Percentiles rank a stretch among this genome's conserved stretches.
Evolutionary conservation across 2,888 invertebrate species (phyloP).

Genomic region (Auanema sp.): DNA sequence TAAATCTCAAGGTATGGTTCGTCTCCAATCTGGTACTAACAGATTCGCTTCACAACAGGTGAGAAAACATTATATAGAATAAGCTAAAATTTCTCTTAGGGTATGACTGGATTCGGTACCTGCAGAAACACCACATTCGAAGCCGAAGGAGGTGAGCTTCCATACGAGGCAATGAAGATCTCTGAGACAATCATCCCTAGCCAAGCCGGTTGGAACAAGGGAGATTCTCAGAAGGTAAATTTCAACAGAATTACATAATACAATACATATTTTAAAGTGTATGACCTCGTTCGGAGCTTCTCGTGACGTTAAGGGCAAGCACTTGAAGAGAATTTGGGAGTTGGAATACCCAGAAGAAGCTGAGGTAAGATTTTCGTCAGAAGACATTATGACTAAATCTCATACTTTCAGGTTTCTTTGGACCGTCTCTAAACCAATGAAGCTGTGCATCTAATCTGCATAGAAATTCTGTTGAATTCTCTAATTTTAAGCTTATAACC

Average conservation of each 20-base stretch:
- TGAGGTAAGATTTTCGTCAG: conserved; percentile 21
- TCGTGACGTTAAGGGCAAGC: conserved; percentile 64
- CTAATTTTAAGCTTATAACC: no score
- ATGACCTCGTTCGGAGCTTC: conserved; percentile 63
- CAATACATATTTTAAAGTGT: conserved; percentile 28
- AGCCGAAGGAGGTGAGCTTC: conserved; percentile 63
- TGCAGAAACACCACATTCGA: conserved; percentile 62
- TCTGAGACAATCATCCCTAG: conserved; percentile 63
- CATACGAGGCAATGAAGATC: conserved; percentile 63
- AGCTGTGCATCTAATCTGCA: no score
- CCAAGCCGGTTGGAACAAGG: conserved; percentile 65
- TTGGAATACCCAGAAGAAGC: conserved; percentile 61
- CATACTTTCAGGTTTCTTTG: conserved; percentile 47
- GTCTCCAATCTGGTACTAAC: conserved; percentile 62
- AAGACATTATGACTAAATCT: background rate
- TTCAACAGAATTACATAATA: background rate
- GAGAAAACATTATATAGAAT: background rate
- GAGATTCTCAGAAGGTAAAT: conserved; percentile 62
- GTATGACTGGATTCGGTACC: conserved; percentile 54
- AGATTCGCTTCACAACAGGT: conserved; percentile 61
- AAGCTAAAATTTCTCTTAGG: conserved; percentile 29
- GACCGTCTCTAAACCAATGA: conserved; percentile 55
- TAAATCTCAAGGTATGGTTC: conserved; percentile 62
- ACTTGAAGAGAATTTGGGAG: conserved; percentile 64
- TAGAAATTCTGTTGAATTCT: no score